Base-by-base conservation (phyloP, 2,797 vertebrate species). In the Siniperca scherzeri region DNA sequence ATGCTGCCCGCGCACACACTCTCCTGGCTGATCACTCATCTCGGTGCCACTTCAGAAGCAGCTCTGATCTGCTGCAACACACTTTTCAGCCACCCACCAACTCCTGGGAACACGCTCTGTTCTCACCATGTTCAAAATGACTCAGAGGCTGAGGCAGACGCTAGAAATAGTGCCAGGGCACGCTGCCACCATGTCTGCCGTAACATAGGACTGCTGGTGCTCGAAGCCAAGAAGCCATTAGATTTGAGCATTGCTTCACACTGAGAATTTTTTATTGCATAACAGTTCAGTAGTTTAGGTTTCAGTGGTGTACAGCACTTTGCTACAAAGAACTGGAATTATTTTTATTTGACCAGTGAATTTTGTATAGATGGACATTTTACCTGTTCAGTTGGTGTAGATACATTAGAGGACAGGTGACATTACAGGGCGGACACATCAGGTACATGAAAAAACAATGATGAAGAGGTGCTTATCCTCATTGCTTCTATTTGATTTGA, bases 51-150 rank as follows among this genome's bases (percentile, higher is more conserved):
- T 91, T 91, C 62, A 80, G 68, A 90, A 87, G 80, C 87, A 44
- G 88, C 86, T 88, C 86, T 84, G 66, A 65, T 92, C 81, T 86
- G 87, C 83, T 85, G 73, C 91, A 91, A 94, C 88, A 91, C 91
- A 82, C 82, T 91, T 42, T 42, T 86, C 70, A 92, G 78, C 94
- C 92, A 72, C 93, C 95, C 94, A 95, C 95, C 88, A 90, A 85
- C 91, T 93, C 84, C 87, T 88, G 81, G 86, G 86, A 92, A 89
- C 81, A 76, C 77, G 11, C 75, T 83, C 77, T 88, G 83, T 90
- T 94, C 91, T 91, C 87, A 70, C 79, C 80, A 78, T 84, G 88
- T 92, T 90, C 81, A 89, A 81, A 92, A 85, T 92, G 91, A 93
- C 87, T 93, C 88, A 89, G 83, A 88, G 84, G 84, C 88, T 92